phyloP scores from a whole-genome alignment of 92 coral and sea anemone genomes.

The Diadumene lineata region DNA sequence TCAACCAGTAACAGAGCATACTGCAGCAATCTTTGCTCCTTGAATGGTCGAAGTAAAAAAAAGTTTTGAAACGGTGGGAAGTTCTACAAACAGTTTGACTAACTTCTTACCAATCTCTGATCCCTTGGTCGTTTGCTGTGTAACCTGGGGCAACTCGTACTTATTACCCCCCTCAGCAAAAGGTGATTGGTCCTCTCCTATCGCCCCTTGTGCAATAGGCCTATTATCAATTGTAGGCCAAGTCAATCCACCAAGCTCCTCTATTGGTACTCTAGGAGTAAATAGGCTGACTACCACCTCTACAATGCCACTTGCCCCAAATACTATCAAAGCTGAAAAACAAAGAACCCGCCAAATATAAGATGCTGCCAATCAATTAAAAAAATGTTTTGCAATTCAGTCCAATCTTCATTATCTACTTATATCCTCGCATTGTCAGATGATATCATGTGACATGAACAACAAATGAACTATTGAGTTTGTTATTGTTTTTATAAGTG shows the following conservation, averaged over 20 bases:
- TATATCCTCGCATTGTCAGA: too few relatives aligned
- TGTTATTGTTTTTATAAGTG: too few relatives aligned
- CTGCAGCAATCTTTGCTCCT: too few relatives aligned
- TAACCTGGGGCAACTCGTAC: conserved; percentile 19
- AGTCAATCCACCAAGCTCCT: conserved; percentile 93
- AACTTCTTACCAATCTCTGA: conserved; percentile 19
- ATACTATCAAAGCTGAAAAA: conserved; percentile 43
- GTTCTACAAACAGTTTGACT: too few relatives aligned
- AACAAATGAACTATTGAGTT: too few relatives aligned
- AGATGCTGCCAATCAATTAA: background rate
- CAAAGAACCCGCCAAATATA: background rate
- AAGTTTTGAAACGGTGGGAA: too few relatives aligned
- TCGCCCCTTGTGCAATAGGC: conserved; percentile 70
- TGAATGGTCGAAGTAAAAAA: too few relatives aligned
- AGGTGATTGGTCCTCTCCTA: conserved; percentile 48
- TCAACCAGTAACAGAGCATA: too few relatives aligned
- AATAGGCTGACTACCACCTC: conserved; percentile 82
- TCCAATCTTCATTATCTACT: too few relatives aligned
- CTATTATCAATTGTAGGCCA: conserved; percentile 88
- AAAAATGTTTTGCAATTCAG: background rate
- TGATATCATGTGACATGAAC: too few relatives aligned
- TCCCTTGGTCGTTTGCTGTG: background rate
- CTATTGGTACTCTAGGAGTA: conserved; percentile 79
- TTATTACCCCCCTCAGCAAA: conserved; percentile 10
- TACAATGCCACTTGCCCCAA: conserved; percentile 72